A percentile compares a stretch with the other conserved stretches of the same genome.
These are phyloP conservation scores for Lacerta agilis DNA, from an alignment of 2,797 vertebrate species.

Conservation along the genomic window DNA sequence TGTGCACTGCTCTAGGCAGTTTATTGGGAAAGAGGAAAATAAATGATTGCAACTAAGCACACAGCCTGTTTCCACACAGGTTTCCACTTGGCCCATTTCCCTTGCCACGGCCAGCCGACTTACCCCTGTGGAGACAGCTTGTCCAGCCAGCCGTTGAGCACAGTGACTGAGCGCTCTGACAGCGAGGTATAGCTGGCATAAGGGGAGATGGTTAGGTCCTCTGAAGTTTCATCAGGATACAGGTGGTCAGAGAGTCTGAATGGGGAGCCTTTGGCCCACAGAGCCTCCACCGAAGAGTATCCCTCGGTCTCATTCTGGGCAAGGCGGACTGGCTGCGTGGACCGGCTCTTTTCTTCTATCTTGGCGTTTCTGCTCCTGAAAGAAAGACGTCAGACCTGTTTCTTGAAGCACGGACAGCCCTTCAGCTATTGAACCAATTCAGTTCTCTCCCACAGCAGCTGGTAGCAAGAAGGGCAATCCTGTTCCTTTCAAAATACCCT, in stretches of 20 bases:
- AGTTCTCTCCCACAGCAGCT: neutral
- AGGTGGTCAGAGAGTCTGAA: slow-evolving; percentile 77
- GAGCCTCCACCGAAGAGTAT: slow-evolving; percentile 87
- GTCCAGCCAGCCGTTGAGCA: slow-evolving; percentile 94
- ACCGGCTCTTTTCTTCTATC: slow-evolving; percentile 43
- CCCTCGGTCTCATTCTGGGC: slow-evolving; percentile 78
- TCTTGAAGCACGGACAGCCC: neutral
- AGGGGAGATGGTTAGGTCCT: slow-evolving; percentile 93
- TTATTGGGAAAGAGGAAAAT: too few species aligned
- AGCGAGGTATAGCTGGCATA: slow-evolving; percentile 93
- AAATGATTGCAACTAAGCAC: too few species aligned
- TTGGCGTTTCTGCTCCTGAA: slow-evolving; percentile 51
- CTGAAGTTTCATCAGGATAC: slow-evolving; percentile 80
- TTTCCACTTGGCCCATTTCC: neutral
- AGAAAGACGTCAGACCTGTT: neutral
- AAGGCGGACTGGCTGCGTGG: slow-evolving; percentile 61
- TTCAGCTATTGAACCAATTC: neutral
- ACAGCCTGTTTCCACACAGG: neutral
- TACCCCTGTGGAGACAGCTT: slow-evolving; percentile 97
- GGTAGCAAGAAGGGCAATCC: neutral
- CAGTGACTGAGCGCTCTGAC: slow-evolving; percentile 81
- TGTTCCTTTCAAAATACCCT: neutral
- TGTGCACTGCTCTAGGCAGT: neutral
- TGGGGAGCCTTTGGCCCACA: slow-evolving; percentile 36
- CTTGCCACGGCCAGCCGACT: slow-evolving; percentile 12